Percentiles rank a stretch among this genome's conserved stretches.
phyloP scores from a whole-genome alignment of 2,888 invertebrate genomes.

The Pollenia griseotomentosa region DNA sequence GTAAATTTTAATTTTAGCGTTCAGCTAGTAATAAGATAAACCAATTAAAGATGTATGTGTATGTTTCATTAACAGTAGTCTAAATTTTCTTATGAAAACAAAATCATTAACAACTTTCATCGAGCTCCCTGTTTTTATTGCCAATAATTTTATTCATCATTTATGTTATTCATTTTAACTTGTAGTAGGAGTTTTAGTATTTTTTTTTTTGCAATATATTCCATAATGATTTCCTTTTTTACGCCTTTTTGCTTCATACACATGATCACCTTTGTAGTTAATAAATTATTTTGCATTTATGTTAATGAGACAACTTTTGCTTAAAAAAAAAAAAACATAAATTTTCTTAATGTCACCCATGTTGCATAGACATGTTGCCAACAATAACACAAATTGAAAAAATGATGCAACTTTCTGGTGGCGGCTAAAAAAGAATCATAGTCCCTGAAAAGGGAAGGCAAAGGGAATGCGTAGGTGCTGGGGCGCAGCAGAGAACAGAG shows the following conservation, averaged over 20 bases:
- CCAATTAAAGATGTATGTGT: too few relatives aligned
- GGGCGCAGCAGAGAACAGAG: slow-evolving; percentile 45
- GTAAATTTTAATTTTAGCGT: too few relatives aligned
- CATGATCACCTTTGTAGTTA: slow-evolving; percentile 73
- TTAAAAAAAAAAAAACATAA: slow-evolving; percentile 71
- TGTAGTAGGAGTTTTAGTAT: slow-evolving; percentile 46
- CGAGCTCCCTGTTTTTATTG: too few relatives aligned
- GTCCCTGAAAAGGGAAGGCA: slow-evolving; percentile 15
- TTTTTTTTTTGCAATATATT: background rate
- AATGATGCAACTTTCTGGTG: slow-evolving; percentile 50
- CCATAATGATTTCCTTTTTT: slow-evolving; percentile 46
- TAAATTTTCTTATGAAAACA: too few relatives aligned
- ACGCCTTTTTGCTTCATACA: slow-evolving; percentile 62
- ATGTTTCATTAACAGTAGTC: too few relatives aligned
- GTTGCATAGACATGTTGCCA: slow-evolving; percentile 40
- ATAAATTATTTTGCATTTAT: slow-evolving; percentile 78
- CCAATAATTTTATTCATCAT: too few relatives aligned
- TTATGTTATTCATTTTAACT: background rate
- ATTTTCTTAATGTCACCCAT: slow-evolving; percentile 72
- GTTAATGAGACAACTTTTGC: slow-evolving; percentile 76
- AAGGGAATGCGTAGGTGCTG: slow-evolving; percentile 65
- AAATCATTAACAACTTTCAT: too few relatives aligned
- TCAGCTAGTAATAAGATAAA: too few relatives aligned
- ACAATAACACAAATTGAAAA: slow-evolving; percentile 36
- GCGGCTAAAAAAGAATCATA: slow-evolving; percentile 15